These are phyloP conservation scores for Tetheella fluctuosa DNA, from an alignment of 2,888 invertebrate genomes.

Conservation along the genomic window DNA sequence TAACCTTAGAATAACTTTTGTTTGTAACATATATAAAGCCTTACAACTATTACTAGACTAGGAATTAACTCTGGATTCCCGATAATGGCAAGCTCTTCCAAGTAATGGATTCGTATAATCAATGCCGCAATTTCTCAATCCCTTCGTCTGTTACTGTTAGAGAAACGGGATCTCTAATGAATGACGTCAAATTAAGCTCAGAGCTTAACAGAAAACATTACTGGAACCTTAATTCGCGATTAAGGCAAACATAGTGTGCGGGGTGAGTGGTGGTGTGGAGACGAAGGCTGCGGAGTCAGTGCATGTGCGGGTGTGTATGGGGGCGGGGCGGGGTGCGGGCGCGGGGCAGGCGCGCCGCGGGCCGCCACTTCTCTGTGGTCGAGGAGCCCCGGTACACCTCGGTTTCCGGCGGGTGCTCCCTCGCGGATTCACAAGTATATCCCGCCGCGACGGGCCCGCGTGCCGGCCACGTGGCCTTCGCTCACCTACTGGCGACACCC, in stretches of 20 bases:
- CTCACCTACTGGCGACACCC: constrained; percentile 61
- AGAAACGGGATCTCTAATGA: constrained; percentile 66
- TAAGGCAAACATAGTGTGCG: constrained; percentile 82
- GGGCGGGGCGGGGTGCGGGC: constrained; percentile 51
- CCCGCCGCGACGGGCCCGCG: constrained; percentile 65
- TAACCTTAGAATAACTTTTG: too few species aligned
- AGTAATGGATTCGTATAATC: constrained; percentile 29
- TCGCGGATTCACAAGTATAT: constrained; percentile 76
- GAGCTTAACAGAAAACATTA: constrained; percentile 81
- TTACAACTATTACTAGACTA: constrained; percentile 6
- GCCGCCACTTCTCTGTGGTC: constrained; percentile 82
- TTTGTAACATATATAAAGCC: background rate
- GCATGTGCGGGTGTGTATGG: constrained; percentile 69
- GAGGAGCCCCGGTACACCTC: constrained; percentile 83
- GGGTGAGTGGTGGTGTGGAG: constrained; percentile 81
- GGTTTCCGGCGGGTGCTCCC: constrained; percentile 81
- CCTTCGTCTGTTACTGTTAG: constrained; percentile 47
- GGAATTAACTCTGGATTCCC: background rate
- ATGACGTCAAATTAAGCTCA: constrained; percentile 78
- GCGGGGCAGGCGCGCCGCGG: constrained; percentile 72
- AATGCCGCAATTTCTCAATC: constrained; percentile 44
- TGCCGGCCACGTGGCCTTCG: constrained; percentile 76
- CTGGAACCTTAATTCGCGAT: constrained; percentile 82
- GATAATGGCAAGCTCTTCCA: constrained; percentile 17
- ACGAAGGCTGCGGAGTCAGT: constrained; percentile 76